Base-by-base conservation (phyloP, 2,113 vertebrate genomes). In the Nettapus auritus region DNA sequence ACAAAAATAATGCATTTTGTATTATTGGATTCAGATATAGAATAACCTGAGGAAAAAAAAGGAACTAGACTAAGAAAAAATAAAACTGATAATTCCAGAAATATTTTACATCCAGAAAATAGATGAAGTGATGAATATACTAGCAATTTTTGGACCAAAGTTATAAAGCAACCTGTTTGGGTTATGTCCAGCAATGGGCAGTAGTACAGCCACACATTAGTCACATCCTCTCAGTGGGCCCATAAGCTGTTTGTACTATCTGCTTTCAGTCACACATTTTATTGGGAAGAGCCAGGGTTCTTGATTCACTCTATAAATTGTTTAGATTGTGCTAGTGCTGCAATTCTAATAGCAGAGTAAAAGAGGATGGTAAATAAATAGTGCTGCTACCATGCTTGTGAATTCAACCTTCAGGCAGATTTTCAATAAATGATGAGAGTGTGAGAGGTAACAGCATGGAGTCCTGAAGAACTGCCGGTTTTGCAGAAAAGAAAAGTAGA, bases 371-470 rank as follows among this genome's bases (percentile, higher is more conserved):
- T 73, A 81, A 84, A 81, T 82, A 91, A 85, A 59, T 29, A 82
- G 40, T 64, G 67, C 64, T 60, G 17, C n/a, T 96, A 52, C 33
- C 31, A 55, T 84, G 40, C 28, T 62, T 84, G n/a, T 74, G 69
- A 90, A 73, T 78, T 87, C 70, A 83, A 53, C 64, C 89, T 96
- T 85, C 77, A 85, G 80, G 80, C 86, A 89, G 36, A 60, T 86
- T 94, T 93, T 94, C 84, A 93, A 88, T 90, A 94, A 96, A 86
- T 83, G 13, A 93, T 88, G 64, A 94, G 74, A 83, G 60, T 74
- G 29, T 82, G 85, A 81, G 50, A 86, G 38, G 34, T 55, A 94
- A 38, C 52, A 89, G n/a, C 31, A 52, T 46, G 84, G 29, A 69
- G 13, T 81, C 56, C 53, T 82, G 57, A 84, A 90, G 76, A 90